Conservation (phyloP, 2,888 invertebrate species). For the Endotricha flammealis region DNA sequence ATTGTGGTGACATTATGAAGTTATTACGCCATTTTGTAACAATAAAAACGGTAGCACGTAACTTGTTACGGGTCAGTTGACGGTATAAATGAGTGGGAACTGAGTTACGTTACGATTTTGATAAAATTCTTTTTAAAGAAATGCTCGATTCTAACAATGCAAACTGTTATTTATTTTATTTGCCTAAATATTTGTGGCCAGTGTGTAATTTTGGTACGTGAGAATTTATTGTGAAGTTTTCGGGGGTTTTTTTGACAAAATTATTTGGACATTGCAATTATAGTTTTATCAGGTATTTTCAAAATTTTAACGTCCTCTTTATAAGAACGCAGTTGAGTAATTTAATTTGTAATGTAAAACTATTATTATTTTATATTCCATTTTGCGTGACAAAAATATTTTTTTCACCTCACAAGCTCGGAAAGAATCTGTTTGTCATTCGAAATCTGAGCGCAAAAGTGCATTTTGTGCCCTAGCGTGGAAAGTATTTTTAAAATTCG, state of each 20-base stretch:
- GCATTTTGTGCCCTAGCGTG: too few relatives aligned
- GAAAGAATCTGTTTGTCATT: too few relatives aligned
- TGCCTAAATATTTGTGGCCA: slow-evolving; percentile 1
- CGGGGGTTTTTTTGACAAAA: too few relatives aligned
- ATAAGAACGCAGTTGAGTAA: too few relatives aligned
- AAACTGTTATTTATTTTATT: slow-evolving; percentile 7
- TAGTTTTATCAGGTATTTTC: too few relatives aligned
- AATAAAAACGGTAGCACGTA: slow-evolving; percentile 40
- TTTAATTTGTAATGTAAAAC: neutral
- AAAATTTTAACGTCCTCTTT: neutral
- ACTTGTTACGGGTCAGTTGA: slow-evolving; percentile 47
- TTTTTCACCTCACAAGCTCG: too few relatives aligned
- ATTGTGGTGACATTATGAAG: slow-evolving; percentile 34
- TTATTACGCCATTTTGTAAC: slow-evolving; percentile 38
- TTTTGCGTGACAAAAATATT: too few relatives aligned
- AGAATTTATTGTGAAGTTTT: slow-evolving; percentile 5
- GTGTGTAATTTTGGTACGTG: slow-evolving; percentile 1
- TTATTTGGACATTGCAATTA: too few relatives aligned
- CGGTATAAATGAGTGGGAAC: slow-evolving; percentile 45
- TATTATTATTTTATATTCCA: slow-evolving; percentile 3
- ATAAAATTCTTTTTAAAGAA: slow-evolving; percentile 11
- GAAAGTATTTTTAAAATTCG: too few relatives aligned
- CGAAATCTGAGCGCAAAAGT: too few relatives aligned
- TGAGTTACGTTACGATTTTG: slow-evolving; percentile 4
- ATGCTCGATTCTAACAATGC: slow-evolving; percentile 9